These are phyloP conservation scores for Neostethus bicornis DNA, from an alignment of 2,797 vertebrate species.

Conservation along the genomic window DNA sequence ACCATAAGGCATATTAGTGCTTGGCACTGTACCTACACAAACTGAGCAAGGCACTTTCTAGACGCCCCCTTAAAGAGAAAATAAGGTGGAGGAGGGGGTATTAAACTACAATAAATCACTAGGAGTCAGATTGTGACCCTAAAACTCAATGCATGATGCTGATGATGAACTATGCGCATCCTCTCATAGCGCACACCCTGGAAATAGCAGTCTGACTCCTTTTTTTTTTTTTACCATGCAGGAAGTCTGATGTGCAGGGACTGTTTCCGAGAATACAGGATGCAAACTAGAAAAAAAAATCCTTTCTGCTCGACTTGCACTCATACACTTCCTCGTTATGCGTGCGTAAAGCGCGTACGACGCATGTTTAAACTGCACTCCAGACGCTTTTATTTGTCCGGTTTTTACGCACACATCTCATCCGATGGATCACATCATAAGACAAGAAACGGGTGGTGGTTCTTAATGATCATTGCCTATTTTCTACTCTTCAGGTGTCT, in stretches of 20 bases:
- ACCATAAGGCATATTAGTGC: slow-evolving; percentile 74
- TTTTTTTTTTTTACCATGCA: slow-evolving; percentile 37
- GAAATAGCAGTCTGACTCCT: slow-evolving; percentile 68
- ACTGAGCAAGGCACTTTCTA: slow-evolving; percentile 42
- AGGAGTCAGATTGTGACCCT: slow-evolving; percentile 8
- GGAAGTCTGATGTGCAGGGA: slow-evolving; percentile 62
- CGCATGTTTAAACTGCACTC: slow-evolving; percentile 5
- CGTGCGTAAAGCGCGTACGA: neutral
- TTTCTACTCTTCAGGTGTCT: slow-evolving; percentile 71
- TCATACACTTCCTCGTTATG: neutral
- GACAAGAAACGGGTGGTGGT: slow-evolving; percentile 63
- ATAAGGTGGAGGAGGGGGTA: slow-evolving; percentile 9
- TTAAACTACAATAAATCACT: slow-evolving; percentile 50
- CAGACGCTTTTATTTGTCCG: slow-evolving; percentile 20
- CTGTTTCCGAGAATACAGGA: slow-evolving; percentile 58
- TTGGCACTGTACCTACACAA: slow-evolving; percentile 64
- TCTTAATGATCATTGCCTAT: slow-evolving; percentile 49
- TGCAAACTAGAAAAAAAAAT: slow-evolving; percentile 38
- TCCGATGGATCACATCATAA: slow-evolving; percentile 45
- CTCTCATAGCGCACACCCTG: slow-evolving; percentile 58
- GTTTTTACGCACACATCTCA: slow-evolving; percentile 61
- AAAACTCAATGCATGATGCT: slow-evolving; percentile 13
- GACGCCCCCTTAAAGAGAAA: slow-evolving; percentile 21
- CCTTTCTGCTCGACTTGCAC: slow-evolving; percentile 7
- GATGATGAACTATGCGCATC: slow-evolving; percentile 39